phyloP scores from a whole-genome alignment of 1,140 invertebrate genomes.

The Alviniconcha marisindica region DNA sequence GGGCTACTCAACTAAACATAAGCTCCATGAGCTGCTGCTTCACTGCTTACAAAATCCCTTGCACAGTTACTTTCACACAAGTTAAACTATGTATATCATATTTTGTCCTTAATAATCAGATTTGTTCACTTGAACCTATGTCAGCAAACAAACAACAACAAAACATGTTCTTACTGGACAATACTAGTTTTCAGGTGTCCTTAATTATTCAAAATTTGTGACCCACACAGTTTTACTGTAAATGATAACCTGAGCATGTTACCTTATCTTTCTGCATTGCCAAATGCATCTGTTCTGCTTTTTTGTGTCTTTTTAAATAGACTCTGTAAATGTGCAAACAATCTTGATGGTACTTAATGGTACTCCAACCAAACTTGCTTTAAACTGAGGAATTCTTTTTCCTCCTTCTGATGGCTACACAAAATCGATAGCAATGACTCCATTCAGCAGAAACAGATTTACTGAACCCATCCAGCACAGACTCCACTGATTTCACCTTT shows the following conservation, averaged over 20 bases:
- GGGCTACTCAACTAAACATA: too few species aligned
- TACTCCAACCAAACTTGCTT: too few species aligned
- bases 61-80: too few species aligned
- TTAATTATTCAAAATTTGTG: slow-evolving; percentile 3
- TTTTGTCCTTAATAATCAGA: slow-evolving; percentile 23
- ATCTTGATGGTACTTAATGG: too few species aligned
- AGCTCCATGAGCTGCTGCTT: too few species aligned
- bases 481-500: too few species aligned
- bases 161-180: neutral
- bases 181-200: slow-evolving; percentile 3
- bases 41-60: too few species aligned
- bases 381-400: too few species aligned
- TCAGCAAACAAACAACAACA: neutral
- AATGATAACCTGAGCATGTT: neutral
- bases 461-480: too few species aligned
- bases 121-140: neutral
- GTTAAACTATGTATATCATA: neutral
- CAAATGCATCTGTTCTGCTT: neutral
- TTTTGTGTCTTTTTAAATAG: neutral
- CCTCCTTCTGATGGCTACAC: too few species aligned
- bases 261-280: slow-evolving; percentile 8
- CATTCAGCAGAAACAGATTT: too few species aligned
- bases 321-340: neutral
- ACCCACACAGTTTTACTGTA: neutral
- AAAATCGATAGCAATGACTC: too few species aligned